Evolutionary conservation across 2,113 vertebrate genomes (phyloP).

Genomic region (Hippolais icterina): DNA sequence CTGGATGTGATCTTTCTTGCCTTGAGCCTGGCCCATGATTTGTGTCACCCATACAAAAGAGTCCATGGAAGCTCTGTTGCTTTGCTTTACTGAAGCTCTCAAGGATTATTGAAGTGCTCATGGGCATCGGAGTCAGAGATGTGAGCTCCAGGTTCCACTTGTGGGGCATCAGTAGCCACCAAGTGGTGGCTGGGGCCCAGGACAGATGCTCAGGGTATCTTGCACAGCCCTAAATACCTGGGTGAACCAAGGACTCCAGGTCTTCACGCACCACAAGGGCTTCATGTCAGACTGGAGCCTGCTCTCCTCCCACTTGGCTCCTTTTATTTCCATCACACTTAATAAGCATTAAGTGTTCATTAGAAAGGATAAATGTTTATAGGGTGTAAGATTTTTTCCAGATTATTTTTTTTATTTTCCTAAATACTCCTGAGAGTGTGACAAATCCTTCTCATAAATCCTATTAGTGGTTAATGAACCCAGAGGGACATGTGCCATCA

Average conservation of each 20-base stretch:
- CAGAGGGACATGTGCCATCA: neutral
- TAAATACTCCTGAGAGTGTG: neutral
- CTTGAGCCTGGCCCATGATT: neutral
- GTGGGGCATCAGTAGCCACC: neutral
- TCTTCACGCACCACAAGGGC: neutral
- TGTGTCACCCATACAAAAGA: neutral
- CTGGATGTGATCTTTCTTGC: neutral
- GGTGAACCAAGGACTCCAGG: neutral
- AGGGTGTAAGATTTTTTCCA: neutral
- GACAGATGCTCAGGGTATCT: neutral
- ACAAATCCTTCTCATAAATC: neutral
- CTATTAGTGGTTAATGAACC: neutral
- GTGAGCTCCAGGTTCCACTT: neutral
- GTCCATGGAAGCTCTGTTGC: neutral
- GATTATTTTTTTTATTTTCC: neutral
- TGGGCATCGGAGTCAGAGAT: neutral
- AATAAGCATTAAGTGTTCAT: neutral
- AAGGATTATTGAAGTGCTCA: neutral
- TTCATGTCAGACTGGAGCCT: neutral
- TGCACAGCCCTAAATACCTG: neutral
- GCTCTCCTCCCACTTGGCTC: fast-evolving
- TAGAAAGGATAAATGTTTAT: neutral
- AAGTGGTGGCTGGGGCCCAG: neutral
- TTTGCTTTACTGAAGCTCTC: neutral
- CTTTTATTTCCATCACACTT: neutral